Evolutionary conservation across 2,113 vertebrate genomes (phyloP), one percentile per base, ranked within the genome.

Genomic region (Hemiprocne comata): DNA sequence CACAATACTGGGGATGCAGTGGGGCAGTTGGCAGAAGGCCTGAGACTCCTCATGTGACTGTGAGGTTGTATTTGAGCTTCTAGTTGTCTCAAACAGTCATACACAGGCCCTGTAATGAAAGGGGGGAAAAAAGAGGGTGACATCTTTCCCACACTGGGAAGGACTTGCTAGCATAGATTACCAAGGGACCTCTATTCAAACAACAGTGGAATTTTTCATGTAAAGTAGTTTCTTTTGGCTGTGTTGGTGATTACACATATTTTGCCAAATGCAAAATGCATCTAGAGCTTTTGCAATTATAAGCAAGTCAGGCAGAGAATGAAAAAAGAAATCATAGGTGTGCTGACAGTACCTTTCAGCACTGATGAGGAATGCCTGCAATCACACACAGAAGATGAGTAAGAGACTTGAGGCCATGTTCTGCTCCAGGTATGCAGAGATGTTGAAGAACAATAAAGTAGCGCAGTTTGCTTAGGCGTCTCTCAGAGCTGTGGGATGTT

Each of bases 251-350:
- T 38, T 53, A 15, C 1, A 1, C 14, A 10, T 33, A 57, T 73
- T 87, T 78, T 58, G 28, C 60, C 69, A 84, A 55, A 46, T 13
- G 12, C 8, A 48, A 48, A 48, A 48, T 48, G 46, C 24, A 9
- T 64, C 38, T 72, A 44, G 38, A 57, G 21, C 7, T 65, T 89
- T 85, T 79, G 40, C 40, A 34, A 24, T 62, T 72, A 17, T 69
- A 75, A 91, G 48, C 1, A 1, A 85, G 40, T 76, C 46, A 80
- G 44, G 24, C 28, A 61, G 40, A 3, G 46, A 85, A 92, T 70
- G 54, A 83, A 82, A 82, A 94, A 92, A 90, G 82, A 90, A 85
- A 88, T 94, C 58, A 85, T 54, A 80, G 25, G 36, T 88, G 9
- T 0, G 0, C 15, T 85, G 79, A 85, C 88, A 80, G 40, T 65